Evolutionary conservation across 2,888 invertebrate genomes (phyloP).

Genomic region (Mythimna ferrago): DNA sequence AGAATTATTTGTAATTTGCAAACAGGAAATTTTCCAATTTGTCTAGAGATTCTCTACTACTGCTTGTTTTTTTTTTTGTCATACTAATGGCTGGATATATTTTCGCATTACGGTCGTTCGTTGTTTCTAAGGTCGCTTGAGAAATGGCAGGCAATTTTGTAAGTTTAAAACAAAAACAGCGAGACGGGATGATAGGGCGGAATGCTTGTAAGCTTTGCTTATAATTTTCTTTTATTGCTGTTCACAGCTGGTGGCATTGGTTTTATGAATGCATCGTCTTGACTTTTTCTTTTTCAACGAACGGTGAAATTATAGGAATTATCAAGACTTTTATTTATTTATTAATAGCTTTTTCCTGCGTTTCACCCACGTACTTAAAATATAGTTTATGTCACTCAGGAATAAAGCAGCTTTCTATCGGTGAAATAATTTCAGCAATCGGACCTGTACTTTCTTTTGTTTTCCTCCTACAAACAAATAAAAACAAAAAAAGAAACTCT

Average conservation of each 20-base stretch:
- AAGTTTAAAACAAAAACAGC: constrained; percentile 68
- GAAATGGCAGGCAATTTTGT: constrained; percentile 71
- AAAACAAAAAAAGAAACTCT: too few relatives aligned
- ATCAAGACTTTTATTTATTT: not conserved
- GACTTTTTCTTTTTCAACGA: constrained; percentile 28
- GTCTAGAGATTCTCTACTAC: constrained; percentile 71
- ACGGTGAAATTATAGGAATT: not conserved
- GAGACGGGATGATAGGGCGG: constrained; percentile 53
- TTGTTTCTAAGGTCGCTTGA: constrained; percentile 74
- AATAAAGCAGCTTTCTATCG: too few relatives aligned
- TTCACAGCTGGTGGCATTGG: constrained; percentile 38
- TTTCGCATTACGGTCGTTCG: constrained; percentile 74
- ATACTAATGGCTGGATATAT: constrained; percentile 76
- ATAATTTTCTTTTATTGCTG: constrained; percentile 60
- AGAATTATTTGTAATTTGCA: constrained; percentile 84
- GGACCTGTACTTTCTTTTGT: too few relatives aligned
- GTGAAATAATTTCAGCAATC: too few relatives aligned
- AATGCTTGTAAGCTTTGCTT: constrained; percentile 53
- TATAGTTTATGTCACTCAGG: too few relatives aligned
- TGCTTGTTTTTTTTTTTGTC: constrained; percentile 68
- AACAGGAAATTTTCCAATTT: constrained; percentile 83
- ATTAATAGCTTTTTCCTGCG: too few relatives aligned
- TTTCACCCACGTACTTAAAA: too few relatives aligned
- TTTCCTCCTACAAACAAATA: too few relatives aligned
- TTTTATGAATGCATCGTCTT: constrained; percentile 51